A percentile compares a stretch with the other conserved stretches of the same genome.
These are phyloP conservation scores for Pterois miles DNA, from an alignment of 2,797 vertebrate species.

Conservation along the genomic window DNA sequence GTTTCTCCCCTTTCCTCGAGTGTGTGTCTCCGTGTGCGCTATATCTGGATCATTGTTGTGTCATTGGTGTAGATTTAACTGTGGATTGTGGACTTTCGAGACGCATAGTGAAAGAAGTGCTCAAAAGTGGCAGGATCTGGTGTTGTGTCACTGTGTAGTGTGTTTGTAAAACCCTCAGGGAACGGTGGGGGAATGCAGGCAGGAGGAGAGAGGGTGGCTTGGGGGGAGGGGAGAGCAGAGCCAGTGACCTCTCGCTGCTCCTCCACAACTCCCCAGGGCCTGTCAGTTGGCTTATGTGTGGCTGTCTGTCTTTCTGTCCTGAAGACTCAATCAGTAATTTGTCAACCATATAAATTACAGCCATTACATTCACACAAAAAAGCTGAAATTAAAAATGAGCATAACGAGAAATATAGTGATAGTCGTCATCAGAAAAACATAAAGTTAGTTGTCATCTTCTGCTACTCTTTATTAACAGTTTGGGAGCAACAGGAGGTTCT, in stretches of 20 bases:
- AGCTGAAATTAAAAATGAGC: neutral
- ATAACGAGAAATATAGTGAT: neutral
- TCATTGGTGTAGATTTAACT: neutral
- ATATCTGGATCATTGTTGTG: neutral
- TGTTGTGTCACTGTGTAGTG: neutral
- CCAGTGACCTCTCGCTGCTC: slow-evolving; percentile 48
- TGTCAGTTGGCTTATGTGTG: slow-evolving; percentile 28
- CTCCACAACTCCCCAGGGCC: slow-evolving; percentile 49
- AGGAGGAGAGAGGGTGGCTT: slow-evolving; percentile 9
- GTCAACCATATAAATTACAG: neutral
- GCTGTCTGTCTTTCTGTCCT: neutral
- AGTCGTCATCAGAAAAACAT: neutral
- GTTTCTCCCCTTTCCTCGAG: slow-evolving; percentile 1
- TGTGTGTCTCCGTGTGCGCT: neutral
- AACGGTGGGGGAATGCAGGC: slow-evolving; percentile 34
- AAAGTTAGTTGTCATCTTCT: neutral
- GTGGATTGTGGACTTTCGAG: neutral
- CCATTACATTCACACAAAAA: neutral
- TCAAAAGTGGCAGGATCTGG: neutral
- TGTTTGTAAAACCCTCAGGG: slow-evolving; percentile 8
- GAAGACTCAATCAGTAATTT: slow-evolving; percentile 21
- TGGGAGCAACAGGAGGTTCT: neutral
- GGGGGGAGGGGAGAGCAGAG: slow-evolving; percentile 47
- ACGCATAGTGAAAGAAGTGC: neutral
- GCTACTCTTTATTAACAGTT: neutral